These are phyloP conservation scores for Antechinus stuartii DNA, from an alignment of 2,113 vertebrate species.

Conservation along the genomic window DNA sequence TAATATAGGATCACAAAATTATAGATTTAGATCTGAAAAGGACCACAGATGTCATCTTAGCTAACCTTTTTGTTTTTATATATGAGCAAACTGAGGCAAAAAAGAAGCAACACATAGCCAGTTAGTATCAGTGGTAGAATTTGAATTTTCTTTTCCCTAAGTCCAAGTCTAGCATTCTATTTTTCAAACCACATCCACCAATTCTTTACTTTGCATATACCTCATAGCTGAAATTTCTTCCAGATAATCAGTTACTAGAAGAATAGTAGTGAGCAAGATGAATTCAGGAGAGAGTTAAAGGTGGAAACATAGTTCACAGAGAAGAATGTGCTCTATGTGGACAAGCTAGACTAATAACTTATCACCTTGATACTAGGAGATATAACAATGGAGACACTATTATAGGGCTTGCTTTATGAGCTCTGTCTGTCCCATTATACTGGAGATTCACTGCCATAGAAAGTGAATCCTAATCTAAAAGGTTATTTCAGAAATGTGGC, in stretches of 20 bases:
- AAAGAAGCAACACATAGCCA: neutral
- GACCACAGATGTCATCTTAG: neutral
- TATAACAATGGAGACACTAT: neutral
- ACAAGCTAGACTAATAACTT: neutral
- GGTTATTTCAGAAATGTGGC: too few relatives aligned
- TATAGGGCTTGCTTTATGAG: neutral
- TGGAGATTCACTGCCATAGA: too few relatives aligned
- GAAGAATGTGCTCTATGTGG: neutral
- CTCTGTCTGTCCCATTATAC: neutral
- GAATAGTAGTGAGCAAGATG: neutral
- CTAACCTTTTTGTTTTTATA: neutral
- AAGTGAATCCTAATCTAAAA: too few relatives aligned
- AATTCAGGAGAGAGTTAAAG: neutral
- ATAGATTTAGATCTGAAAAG: neutral
- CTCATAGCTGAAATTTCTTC: neutral
- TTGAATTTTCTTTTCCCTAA: neutral
- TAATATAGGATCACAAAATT: neutral
- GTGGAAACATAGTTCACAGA: neutral
- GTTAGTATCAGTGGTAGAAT: neutral
- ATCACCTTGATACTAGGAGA: neutral
- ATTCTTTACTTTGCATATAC: neutral
- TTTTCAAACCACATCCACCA: neutral
- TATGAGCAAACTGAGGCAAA: neutral
- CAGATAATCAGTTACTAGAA: neutral
- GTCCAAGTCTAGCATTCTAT: neutral